These are phyloP conservation scores for Ophthalmolycus amberensis DNA, from an alignment of 2,113 vertebrate species.

Conservation along the genomic window DNA sequence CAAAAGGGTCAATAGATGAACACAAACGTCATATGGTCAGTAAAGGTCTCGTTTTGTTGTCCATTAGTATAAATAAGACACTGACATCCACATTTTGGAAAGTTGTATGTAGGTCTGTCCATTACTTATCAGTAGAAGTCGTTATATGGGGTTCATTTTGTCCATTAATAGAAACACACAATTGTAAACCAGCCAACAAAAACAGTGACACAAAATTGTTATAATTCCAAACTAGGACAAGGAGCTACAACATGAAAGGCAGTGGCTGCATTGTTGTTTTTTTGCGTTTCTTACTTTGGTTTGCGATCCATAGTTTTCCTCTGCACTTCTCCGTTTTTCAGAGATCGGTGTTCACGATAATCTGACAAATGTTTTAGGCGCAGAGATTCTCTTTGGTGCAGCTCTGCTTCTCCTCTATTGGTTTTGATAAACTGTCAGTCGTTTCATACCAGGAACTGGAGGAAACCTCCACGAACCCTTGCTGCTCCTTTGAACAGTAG, in stretches of 20 bases:
- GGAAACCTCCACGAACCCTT: not conserved
- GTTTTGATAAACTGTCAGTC: not conserved
- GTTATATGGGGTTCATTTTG: not conserved
- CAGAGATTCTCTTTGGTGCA: not conserved
- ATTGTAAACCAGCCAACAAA: not conserved
- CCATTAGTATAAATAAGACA: not conserved
- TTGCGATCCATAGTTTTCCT: not conserved
- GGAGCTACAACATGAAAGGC: too few relatives aligned
- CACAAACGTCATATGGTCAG: not conserved
- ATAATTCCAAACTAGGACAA: too few relatives aligned
- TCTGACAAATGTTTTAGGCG: not conserved
- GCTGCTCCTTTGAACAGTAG: not conserved
- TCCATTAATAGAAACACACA: not conserved
- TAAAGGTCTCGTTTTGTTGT: not conserved
- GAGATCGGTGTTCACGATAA: not conserved
- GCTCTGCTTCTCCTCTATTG: not conserved
- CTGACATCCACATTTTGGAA: not conserved
- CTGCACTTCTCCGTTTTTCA: not conserved
- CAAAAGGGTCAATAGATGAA: not conserved
- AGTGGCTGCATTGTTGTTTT: too few relatives aligned
- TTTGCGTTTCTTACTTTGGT: not conserved
- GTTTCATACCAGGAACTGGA: not conserved
- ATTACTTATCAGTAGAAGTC: not conserved
- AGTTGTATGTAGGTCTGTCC: not conserved
- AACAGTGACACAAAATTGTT: not conserved